A percentile compares a stretch with the other conserved stretches of the same genome.
Evolutionary conservation across 2,888 invertebrate species (phyloP).

Genomic region (Adelognathus sp.): DNA sequence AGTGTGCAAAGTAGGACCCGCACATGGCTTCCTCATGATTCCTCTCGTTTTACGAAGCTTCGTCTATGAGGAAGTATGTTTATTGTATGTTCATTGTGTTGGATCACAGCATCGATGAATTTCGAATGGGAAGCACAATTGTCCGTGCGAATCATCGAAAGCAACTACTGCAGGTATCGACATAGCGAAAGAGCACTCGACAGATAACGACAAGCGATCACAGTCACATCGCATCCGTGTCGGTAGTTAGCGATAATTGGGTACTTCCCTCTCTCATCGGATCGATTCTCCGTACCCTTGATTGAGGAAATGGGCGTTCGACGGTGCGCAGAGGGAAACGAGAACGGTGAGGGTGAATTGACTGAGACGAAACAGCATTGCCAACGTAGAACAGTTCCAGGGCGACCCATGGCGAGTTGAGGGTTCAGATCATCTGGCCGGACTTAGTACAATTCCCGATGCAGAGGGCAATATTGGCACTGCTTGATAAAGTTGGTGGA

Average conservation of each 20-base stretch:
- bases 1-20: too few species aligned
- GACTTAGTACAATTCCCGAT: slow-evolving; percentile 61
- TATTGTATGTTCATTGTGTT: too few species aligned
- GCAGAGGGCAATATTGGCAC: background rate
- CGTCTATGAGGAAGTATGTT: too few species aligned
- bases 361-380: slow-evolving; percentile 20
- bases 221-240: slow-evolving; percentile 72
- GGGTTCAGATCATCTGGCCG: slow-evolving; percentile 71
- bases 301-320: slow-evolving; percentile 77
- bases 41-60: too few species aligned
- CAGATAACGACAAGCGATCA: slow-evolving; percentile 43
- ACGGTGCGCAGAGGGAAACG: slow-evolving; percentile 35
- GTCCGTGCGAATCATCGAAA: too few species aligned
- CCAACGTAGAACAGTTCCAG: background rate
- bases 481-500: too few species aligned
- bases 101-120: too few species aligned
- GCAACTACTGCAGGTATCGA: too few species aligned
- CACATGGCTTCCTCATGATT: too few species aligned
- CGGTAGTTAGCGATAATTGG: slow-evolving; percentile 78
- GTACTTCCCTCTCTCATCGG: slow-evolving; percentile 77
- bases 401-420: slow-evolving; percentile 61
- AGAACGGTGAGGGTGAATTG: background rate
- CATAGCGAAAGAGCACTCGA: slow-evolving; percentile 8
- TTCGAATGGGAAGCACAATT: too few species aligned
- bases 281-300: slow-evolving; percentile 74